Evolutionary conservation across 2,888 invertebrate species (phyloP).

Genomic region (Pycnomerus fuliginosus): DNA sequence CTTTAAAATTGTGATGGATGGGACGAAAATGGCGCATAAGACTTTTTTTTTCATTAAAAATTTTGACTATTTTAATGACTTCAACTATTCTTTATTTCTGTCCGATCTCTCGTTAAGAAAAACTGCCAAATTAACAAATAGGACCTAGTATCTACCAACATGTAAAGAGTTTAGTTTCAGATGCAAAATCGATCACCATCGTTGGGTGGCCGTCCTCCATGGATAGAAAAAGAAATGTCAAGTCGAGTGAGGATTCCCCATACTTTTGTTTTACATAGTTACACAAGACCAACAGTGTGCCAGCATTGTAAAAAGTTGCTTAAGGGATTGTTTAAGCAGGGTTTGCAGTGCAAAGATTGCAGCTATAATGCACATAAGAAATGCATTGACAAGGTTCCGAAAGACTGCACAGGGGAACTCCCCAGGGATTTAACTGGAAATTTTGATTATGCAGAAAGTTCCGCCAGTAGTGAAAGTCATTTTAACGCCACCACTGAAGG

Average conservation of each 20-base stretch:
- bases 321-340: slow-evolving; percentile 94
- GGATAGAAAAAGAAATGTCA: slow-evolving; percentile 72
- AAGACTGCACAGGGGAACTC: slow-evolving; percentile 84
- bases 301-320: slow-evolving; percentile 94
- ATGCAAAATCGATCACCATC: slow-evolving; percentile 70
- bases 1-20: too few species aligned
- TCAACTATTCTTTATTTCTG: too few species aligned
- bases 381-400: slow-evolving; percentile 85
- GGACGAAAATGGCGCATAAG: too few species aligned
- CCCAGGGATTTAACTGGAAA: slow-evolving; percentile 56
- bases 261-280: slow-evolving; percentile 95
- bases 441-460: slow-evolving; percentile 58
- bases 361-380: slow-evolving; percentile 96
- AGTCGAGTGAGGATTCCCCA: slow-evolving; percentile 78
- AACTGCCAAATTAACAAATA: too few species aligned
- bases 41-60: too few species aligned
- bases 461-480: slow-evolving; percentile 57
- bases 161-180: slow-evolving; percentile 37
- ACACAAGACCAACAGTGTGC: slow-evolving; percentile 95
- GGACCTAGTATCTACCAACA: too few species aligned
- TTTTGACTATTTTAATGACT: too few species aligned
- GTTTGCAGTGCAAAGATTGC: slow-evolving; percentile 96
- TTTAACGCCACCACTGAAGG: slow-evolving; percentile 49
- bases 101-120: too few species aligned
- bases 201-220: slow-evolving; percentile 65